These are phyloP conservation scores for Drosophila mimetica DNA, from an alignment of 2,888 invertebrate species.

Conservation along the genomic window DNA sequence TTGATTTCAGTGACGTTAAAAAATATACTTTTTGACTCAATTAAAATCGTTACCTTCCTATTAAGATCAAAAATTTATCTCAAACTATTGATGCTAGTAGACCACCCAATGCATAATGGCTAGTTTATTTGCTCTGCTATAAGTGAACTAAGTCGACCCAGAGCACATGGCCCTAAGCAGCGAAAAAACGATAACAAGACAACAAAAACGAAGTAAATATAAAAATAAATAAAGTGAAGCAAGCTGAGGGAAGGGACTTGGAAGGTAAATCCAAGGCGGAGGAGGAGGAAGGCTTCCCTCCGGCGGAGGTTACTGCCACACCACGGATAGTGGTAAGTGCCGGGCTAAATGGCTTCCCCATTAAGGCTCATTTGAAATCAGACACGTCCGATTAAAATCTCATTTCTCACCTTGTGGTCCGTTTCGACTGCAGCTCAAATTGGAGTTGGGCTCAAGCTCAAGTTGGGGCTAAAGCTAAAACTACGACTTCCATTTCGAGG, in stretches of 20 bases:
- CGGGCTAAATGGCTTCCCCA: slow-evolving; percentile 83
- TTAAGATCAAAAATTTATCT: slow-evolving; percentile 17
- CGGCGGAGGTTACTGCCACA: slow-evolving; percentile 41
- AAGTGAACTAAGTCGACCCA: slow-evolving; percentile 2
- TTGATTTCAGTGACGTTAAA: too few relatives aligned
- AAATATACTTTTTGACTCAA: not conserved
- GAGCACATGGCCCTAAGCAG: slow-evolving; percentile 17
- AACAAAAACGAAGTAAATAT: slow-evolving; percentile 45
- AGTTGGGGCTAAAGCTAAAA: slow-evolving; percentile 10
- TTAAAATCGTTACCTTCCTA: slow-evolving; percentile 3
- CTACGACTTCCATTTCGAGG: slow-evolving; percentile 28
- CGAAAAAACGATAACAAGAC: slow-evolving; percentile 49
- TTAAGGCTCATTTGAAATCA: slow-evolving; percentile 85
- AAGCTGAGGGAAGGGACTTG: slow-evolving; percentile 33
- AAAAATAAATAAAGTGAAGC: slow-evolving; percentile 63
- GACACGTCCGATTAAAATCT: slow-evolving; percentile 85
- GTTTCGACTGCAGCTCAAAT: slow-evolving; percentile 68
- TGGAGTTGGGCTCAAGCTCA: slow-evolving; percentile 46
- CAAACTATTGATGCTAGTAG: slow-evolving; percentile 1
- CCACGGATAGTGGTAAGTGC: slow-evolving; percentile 59
- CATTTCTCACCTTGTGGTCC: slow-evolving; percentile 84
- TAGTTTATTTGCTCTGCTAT: slow-evolving; percentile 15
- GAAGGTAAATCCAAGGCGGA: slow-evolving; percentile 2
- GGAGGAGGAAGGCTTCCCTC: slow-evolving; percentile 35
- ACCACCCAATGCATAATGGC: not conserved